Evolutionary conservation across 2,888 invertebrate genomes (phyloP).

Genomic region (Torymus auratus): DNA sequence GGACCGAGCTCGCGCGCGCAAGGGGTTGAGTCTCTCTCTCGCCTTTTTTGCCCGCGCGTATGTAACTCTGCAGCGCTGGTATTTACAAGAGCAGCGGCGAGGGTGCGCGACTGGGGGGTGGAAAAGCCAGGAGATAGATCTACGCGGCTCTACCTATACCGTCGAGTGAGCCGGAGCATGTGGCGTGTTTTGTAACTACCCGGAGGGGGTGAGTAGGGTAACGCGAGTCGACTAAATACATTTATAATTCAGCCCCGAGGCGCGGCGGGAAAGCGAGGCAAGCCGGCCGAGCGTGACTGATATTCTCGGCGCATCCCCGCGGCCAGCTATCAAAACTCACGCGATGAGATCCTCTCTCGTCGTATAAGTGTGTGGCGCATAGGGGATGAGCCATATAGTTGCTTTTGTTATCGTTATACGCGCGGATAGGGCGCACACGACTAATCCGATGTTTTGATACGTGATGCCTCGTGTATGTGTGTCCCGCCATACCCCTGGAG

Average conservation of each 20-base stretch:
- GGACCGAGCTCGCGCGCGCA: not conserved
- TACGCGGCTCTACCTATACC: not conserved
- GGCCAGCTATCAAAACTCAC: conserved; percentile 21
- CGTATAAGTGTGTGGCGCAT: not conserved
- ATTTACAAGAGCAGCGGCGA: conserved; percentile 25
- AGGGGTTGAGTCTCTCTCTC: not conserved
- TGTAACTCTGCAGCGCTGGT: not conserved
- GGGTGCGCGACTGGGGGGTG: conserved; percentile 2
- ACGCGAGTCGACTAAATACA: conserved; percentile 39
- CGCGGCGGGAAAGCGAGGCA: not conserved
- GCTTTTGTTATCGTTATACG: conserved; percentile 19
- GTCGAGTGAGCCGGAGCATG: not conserved
- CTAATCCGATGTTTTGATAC: conserved; percentile 30
- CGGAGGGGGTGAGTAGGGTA: not conserved
- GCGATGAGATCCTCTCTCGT: not conserved
- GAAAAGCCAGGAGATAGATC: not conserved
- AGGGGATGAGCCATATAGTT: not conserved
- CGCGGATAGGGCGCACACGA: not conserved
- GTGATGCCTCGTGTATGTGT: too few relatives aligned
- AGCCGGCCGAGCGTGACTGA: conserved; percentile 35
- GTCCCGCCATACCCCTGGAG: not conserved
- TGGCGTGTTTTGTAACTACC: not conserved
- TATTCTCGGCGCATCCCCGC: conserved; percentile 1
- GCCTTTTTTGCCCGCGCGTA: not conserved
- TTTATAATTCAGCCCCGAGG: conserved; percentile 31